Conservation (phyloP, 2,113 vertebrate genomes). For the Hydrochoerus hydrochaeris region DNA sequence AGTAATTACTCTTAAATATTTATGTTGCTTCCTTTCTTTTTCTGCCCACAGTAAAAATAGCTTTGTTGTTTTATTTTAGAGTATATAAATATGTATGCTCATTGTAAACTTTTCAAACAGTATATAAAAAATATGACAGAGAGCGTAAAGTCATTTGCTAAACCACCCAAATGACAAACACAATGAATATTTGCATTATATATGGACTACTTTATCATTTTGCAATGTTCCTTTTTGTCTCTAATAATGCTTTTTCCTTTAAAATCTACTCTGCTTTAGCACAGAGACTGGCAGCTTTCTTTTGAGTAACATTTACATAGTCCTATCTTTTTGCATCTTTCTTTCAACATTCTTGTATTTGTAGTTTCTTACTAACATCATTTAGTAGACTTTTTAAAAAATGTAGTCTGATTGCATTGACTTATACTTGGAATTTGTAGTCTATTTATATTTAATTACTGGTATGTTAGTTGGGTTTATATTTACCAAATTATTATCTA, state of each 20-base stretch:
- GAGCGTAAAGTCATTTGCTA: background rate
- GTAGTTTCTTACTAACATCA: background rate
- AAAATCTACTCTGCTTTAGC: background rate
- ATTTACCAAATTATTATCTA: background rate
- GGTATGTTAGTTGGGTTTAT: background rate
- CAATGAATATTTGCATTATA: background rate
- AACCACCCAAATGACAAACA: background rate
- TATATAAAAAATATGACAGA: background rate
- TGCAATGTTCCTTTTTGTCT: background rate
- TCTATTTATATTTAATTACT: constrained; percentile 34
- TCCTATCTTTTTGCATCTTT: background rate
- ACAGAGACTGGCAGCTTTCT: background rate
- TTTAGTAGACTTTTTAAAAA: background rate
- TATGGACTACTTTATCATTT: background rate
- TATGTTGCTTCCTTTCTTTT: background rate
- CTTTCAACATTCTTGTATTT: background rate
- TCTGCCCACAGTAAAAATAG: constrained; percentile 1
- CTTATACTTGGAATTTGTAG: background rate
- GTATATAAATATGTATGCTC: background rate
- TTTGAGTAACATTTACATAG: background rate
- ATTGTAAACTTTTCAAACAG: background rate
- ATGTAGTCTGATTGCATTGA: background rate
- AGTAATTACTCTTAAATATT: background rate
- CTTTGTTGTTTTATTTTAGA: background rate
- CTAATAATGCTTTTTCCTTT: background rate